Evolutionary conservation across 2,888 invertebrate genomes (phyloP).

Genomic region (Acanthosoma haemorrhoidale): DNA sequence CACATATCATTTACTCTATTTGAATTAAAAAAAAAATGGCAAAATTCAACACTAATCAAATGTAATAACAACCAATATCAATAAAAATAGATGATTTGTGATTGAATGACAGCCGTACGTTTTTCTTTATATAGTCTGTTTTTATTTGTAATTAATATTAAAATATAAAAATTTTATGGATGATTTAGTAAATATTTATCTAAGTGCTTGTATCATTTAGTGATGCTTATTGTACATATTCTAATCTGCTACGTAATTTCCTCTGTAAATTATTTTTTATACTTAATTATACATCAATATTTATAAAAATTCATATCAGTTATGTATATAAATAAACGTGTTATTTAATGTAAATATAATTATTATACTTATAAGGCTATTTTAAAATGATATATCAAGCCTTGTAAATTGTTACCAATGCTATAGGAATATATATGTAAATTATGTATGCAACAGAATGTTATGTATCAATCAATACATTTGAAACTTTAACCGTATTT

Average conservation of each 20-base stretch:
- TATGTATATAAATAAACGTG: neutral
- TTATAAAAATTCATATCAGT: slow-evolving; percentile 1
- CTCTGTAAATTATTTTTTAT: neutral
- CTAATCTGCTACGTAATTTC: neutral
- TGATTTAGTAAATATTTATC: neutral
- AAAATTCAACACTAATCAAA: no score
- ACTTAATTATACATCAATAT: neutral
- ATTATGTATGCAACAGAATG: no score
- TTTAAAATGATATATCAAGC: no score
- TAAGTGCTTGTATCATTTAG: neutral
- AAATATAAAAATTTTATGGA: neutral
- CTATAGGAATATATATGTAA: neutral
- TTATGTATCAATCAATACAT: neutral
- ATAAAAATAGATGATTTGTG: neutral
- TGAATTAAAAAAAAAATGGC: no score
- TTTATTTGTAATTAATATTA: neutral
- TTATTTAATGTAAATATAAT: slow-evolving; percentile 10
- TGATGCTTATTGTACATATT: neutral
- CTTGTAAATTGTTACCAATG: slow-evolving; percentile 1
- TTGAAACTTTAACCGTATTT: neutral
- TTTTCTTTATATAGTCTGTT: neutral
- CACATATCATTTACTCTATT: slow-evolving; percentile 24
- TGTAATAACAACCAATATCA: no score
- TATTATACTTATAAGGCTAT: neutral
- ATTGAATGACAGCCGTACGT: slow-evolving; percentile 2